Conservation (phyloP, 37 sponge, comb jelly and placozoan species). For the Eunapius fragilis region DNA sequence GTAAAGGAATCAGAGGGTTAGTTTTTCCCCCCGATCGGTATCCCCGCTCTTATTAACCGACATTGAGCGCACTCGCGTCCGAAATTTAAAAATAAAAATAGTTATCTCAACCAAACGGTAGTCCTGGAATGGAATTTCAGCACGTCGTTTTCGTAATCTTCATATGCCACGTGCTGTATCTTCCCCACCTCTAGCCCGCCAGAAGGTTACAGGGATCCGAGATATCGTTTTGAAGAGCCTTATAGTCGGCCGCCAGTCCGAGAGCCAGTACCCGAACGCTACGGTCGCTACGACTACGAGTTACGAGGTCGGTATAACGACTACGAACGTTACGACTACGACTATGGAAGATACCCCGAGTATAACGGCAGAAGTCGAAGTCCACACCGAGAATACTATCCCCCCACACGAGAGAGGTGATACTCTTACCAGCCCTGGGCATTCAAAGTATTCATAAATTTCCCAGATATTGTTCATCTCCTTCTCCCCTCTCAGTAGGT, state of each 20-base stretch:
- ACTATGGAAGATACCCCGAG: slow-evolving; percentile 30
- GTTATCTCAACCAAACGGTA: too few species aligned
- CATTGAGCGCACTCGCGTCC: background rate
- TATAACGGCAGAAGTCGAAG: slow-evolving; percentile 38
- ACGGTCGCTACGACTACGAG: slow-evolving; percentile 2
- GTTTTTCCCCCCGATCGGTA: slow-evolving; percentile 15
- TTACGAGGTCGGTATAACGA: background rate
- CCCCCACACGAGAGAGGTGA: background rate
- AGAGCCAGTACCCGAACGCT: slow-evolving; percentile 9
- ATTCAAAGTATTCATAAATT: background rate
- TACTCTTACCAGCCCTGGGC: background rate
- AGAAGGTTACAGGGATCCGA: background rate
- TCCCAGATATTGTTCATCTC: background rate
- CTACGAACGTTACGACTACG: slow-evolving; percentile 21
- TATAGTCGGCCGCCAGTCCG: background rate
- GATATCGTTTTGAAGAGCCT: background rate
- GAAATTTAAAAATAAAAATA: background rate
- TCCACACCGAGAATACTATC: slow-evolving; percentile 26
- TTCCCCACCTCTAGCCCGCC: background rate
- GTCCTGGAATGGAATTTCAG: too few species aligned
- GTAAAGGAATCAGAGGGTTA: slow-evolving; percentile 3
- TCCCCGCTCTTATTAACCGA: background rate
- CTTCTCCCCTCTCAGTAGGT: background rate
- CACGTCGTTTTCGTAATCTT: background rate
- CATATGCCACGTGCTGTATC: background rate